A percentile compares a stretch with the other conserved stretches of the same genome.
These are phyloP conservation scores for Mastomys coucha DNA, from an alignment of 2,113 vertebrate species.

Conservation along the genomic window DNA sequence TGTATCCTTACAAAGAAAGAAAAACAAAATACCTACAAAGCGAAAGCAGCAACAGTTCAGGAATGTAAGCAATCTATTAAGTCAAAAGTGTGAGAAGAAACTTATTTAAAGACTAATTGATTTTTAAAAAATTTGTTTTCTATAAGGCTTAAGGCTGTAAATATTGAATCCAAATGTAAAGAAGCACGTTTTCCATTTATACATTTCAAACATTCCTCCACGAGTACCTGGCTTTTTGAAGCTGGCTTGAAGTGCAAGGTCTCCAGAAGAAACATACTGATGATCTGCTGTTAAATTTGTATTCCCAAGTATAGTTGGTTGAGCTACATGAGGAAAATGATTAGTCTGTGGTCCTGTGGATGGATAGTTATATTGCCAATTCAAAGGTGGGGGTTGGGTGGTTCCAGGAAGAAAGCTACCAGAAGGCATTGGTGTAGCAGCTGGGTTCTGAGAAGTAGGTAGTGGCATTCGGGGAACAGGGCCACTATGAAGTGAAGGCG, in stretches of 20 bases:
- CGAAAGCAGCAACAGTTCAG: not conserved
- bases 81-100: not conserved
- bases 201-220: slow-evolving; percentile 48
- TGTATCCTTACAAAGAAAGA: not conserved
- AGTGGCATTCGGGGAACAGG: slow-evolving; percentile 81
- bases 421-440: slow-evolving; percentile 86
- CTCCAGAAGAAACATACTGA: slow-evolving; percentile 86
- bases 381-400: slow-evolving; percentile 83
- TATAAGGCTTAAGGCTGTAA: not conserved
- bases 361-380: slow-evolving; percentile 90
- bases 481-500: slow-evolving; percentile 79
- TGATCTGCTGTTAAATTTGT: slow-evolving; percentile 83
- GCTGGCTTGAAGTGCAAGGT: slow-evolving; percentile 86
- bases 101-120: not conserved
- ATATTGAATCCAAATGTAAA: slow-evolving; percentile 59
- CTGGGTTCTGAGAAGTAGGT: slow-evolving; percentile 85
- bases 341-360: slow-evolving; percentile 83
- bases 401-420: slow-evolving; percentile 87
- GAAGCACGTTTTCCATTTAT: slow-evolving; percentile 20
- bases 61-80: not conserved
- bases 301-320: slow-evolving; percentile 81
- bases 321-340: slow-evolving; percentile 83
- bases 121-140: not conserved
- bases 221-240: slow-evolving; percentile 86
- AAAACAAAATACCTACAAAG: not conserved